Base-by-base conservation (phyloP, 2,113 vertebrate species). In the Bubo bubo region DNA sequence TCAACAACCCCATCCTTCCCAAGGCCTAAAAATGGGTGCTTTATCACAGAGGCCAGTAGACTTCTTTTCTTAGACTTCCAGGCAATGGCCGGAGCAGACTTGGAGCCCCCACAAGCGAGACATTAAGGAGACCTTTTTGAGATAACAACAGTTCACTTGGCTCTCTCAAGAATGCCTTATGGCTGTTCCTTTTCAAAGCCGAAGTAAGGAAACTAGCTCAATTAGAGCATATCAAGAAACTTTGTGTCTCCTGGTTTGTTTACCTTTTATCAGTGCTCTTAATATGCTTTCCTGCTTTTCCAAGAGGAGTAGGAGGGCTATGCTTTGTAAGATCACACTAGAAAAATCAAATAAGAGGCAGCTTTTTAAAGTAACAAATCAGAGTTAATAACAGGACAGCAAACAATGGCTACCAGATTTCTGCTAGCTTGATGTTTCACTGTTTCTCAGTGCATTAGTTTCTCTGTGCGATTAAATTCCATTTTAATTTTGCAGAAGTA, bases 1-100 rank as follows among this genome's bases (percentile, higher is more conserved):
- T 98, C 98, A 98, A 98, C 98, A 98, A 96, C 91, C 94, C 96
- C 97, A 97, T 98, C 98, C 98, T 98, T 98, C 98, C 98, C 98
- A 98, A 98, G 98, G 97, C 98, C 96, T 92, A 95, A 97, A 95
- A 96, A 97, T 95, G 96, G 94, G 95, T 90, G 94, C 97, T 98
- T 98, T 98, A 95, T 97, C 95, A 93, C 86, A 37, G 93, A 97
- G 97, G 96, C 94, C 96, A 92, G 96, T 87, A 98, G 98, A 98
- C 96, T 95, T 95, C 96, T 95, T 95, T 97, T 92, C 96, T 97
- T 93, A 98, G 96, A 98, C 95, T 95, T 96, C 95, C 95, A 96
- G 96, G 95, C 95, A 92, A 79, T 95, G 96, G 87, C 93, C 62
- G 3, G 83, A 96, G 95, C 93, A 95, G 96, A 95, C 94, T 88